Conservation (phyloP, 2,888 invertebrate species). For the Cosmorhoe ocellata region DNA sequence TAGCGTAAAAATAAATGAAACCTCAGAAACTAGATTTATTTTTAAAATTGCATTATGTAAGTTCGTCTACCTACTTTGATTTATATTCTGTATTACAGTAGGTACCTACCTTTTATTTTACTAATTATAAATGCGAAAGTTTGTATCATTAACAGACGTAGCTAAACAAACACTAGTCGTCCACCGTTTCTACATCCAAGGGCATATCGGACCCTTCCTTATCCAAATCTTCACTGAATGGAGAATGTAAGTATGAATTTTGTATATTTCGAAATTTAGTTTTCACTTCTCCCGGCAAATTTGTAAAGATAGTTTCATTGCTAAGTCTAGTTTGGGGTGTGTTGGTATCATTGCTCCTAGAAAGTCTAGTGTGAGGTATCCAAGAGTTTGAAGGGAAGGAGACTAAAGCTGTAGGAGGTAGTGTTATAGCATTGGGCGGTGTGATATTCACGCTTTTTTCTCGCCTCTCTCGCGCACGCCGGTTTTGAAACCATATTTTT, state of each 20-base stretch:
- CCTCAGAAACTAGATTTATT: no score
- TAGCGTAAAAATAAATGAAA: no score
- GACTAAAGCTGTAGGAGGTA: constrained; percentile 53
- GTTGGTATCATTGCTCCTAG: constrained; percentile 2
- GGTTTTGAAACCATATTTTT: constrained; percentile 92
- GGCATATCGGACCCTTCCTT: constrained; percentile 53
- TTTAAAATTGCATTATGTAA: no score
- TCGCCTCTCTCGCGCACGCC: constrained; percentile 88
- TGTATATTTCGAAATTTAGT: constrained; percentile 1
- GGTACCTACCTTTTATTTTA: constrained; percentile 20
- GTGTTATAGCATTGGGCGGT: constrained; percentile 59
- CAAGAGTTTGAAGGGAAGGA: constrained; percentile 15
- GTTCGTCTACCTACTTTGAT: no score
- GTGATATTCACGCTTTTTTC: constrained; percentile 76
- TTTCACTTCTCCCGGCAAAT: background rate
- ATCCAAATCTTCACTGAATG: constrained; percentile 31
- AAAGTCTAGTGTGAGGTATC: constrained; percentile 17
- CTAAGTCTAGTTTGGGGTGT: background rate
- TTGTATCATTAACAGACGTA: no score
- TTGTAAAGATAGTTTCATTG: constrained; percentile 3
- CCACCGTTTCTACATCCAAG: constrained; percentile 63
- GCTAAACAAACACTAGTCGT: constrained; percentile 25
- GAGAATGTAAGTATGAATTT: constrained; percentile 1
- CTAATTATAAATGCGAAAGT: background rate
- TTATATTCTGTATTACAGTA: no score